Evolutionary conservation across 2,888 invertebrate species (phyloP).

Genomic region (Xestia rhomboidea): DNA sequence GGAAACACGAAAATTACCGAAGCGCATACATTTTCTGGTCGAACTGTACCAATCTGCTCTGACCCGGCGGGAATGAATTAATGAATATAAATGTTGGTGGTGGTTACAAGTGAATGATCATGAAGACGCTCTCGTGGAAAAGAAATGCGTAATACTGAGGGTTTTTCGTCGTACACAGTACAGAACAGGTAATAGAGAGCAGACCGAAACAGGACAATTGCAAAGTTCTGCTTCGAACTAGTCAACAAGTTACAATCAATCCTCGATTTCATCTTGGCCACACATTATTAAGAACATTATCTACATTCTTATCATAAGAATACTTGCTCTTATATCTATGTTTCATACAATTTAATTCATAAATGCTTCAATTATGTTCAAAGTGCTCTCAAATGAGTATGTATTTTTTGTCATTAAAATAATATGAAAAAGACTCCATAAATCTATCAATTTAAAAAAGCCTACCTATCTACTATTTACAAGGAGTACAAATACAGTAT

Average conservation of each 20-base stretch:
- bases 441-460: slow-evolving; percentile 7
- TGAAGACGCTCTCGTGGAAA: background rate
- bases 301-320: slow-evolving; percentile 37
- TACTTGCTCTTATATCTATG: slow-evolving; percentile 43
- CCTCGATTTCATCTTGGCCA: background rate
- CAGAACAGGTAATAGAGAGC: background rate
- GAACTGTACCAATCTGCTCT: background rate
- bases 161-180: background rate
- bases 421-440: background rate
- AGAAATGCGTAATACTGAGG: background rate
- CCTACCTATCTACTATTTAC: slow-evolving; percentile 54
- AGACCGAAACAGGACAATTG: background rate
- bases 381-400: slow-evolving; percentile 48
- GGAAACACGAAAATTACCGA: background rate
- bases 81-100: background rate
- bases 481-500: slow-evolving; percentile 12
- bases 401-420: background rate
- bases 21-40: background rate
- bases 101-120: background rate
- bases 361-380: slow-evolving; percentile 56
- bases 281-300: background rate
- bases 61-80: background rate
- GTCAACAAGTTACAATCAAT: slow-evolving; percentile 16
- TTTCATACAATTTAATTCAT: slow-evolving; percentile 25
- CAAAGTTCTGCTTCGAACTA: slow-evolving; percentile 3